phyloP scores from a whole-genome alignment of 2,797 vertebrate species.

The Oreochromis mossambicus region DNA sequence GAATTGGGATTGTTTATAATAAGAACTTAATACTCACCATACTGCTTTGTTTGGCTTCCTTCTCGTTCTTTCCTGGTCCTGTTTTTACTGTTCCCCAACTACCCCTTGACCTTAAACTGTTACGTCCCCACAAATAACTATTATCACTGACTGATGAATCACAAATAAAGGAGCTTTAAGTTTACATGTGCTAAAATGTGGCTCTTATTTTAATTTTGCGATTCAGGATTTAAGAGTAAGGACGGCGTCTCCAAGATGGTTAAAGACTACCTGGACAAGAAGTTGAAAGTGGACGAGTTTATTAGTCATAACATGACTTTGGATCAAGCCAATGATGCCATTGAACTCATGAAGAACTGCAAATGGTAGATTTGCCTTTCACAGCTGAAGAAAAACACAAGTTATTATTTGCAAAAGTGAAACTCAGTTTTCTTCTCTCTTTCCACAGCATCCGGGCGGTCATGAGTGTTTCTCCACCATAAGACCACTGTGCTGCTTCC shows the following conservation, averaged over 20 bases:
- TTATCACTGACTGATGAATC: not conserved
- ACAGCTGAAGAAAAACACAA: not conserved
- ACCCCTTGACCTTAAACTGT: accelerated
- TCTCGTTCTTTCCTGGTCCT: not conserved
- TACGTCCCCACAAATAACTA: accelerated
- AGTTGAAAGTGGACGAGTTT: constrained; percentile 83
- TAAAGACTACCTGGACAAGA: constrained; percentile 81
- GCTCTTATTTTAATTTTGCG: not conserved
- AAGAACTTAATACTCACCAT: not conserved
- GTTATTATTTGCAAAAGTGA: not conserved
- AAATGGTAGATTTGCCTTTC: constrained; percentile 72
- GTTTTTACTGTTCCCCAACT: not conserved
- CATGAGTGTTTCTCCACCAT: constrained; percentile 50
- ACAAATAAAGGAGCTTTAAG: not conserved
- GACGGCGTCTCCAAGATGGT: constrained; percentile 79
- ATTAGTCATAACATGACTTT: constrained; percentile 83
- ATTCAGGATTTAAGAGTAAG: constrained; percentile 77
- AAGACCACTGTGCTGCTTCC: not conserved
- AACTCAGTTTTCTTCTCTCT: not conserved
- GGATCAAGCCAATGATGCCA: constrained; percentile 80
- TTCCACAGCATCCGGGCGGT: constrained; percentile 77
- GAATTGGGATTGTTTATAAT: not conserved
- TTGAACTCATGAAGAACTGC: constrained; percentile 81
- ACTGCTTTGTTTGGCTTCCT: not conserved
- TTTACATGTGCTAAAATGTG: accelerated